Base-by-base conservation (phyloP, 2,113 vertebrate species). In the Orientallactaga bullata region DNA sequence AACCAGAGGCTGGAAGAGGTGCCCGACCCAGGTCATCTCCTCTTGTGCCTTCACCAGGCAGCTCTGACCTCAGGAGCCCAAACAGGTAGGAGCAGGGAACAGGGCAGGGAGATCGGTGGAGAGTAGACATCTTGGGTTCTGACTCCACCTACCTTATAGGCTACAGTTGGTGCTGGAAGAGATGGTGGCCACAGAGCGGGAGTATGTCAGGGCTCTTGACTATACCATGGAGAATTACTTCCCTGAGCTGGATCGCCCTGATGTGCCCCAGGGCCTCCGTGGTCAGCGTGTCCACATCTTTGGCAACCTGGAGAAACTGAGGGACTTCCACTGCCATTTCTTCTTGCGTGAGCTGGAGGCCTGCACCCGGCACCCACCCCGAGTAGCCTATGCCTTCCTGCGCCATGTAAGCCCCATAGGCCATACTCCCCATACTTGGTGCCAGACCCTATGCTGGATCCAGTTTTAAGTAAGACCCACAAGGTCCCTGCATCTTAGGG, bases 251-350 rank as follows among this genome's bases (percentile, higher is more conserved):
- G 99, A 99, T 93, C 99, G 99, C 0, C 86, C 86, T 0, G 99
- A 99, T 97, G 98, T 99, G 5, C 99, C 99, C 0, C 99, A 99
- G 98, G 99, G 99, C 97, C 99, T 99, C 91, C 97, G 99, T 0
- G 99, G 99, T 1, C 99, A 99, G 88, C 98, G 99, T 32, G 98
- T 98, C 0, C 98, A 99, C 97, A 98, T 99, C 30, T 99, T 99
- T 32, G 99, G 99, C 12, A 99, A 99, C 98, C 98, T 99, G 97
- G 99, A 99, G 98, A 99, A 99, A 42, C 98, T 99, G 58, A 98
- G 99, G 0, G 99, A 99, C 96, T 99, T 99, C 97, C 99, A 99
- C 97, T 98, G 97, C 84, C 99, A 99, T 89, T 99, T 99, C 96
- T 99, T 99, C 98, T 97, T 99, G 26, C 97, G 98, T 60, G 99